Base-by-base conservation (phyloP, 2,113 vertebrate species). In the Sphyrna mokarran region DNA sequence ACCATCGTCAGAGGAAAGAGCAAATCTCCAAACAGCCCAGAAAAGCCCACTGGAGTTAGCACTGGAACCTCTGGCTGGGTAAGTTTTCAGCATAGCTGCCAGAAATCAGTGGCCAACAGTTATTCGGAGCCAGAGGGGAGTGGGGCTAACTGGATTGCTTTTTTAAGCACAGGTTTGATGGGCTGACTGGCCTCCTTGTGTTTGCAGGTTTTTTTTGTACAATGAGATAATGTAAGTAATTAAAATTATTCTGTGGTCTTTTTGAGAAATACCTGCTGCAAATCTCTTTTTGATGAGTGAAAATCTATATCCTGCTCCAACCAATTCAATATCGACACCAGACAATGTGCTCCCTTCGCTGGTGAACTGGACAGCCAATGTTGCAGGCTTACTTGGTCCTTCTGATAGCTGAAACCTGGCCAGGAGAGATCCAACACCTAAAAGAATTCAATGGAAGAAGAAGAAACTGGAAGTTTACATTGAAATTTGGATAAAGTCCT, bases 251-350 rank as follows among this genome's bases (percentile, higher is more conserved):
- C 14, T 83, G 40, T 43, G 37, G 37, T 22, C 48, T 5, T n/a
- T 93, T 68, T 93, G 89, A 93, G 16, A 93, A 68, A 96, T 95
- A 99, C 99, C 99, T 98, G 99, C 99, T 0, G 99, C 99, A 96
- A 99, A 99, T 96, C 99, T 99, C 97, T 99, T 99, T 97, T 99
- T 99, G 97, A 99, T 96, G 96, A 99, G 99, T 66, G 99, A 99
- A 97, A 99, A 99, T 96, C 99, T 98, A 96, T 99, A 99, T 0
- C 99, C 99, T 14, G 98, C 98, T 5, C 99, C 99, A 0, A 98
- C 98, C 33, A 99, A 98, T 96, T 99, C 98, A 16, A 99, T 99
- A 97, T 99, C 98, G 2, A 99, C 99, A 96, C 99, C 98, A 63
- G 99, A 99, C 95, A 99, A 97, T 0, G 98, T 99, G 97, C 98